Evolutionary conservation across 2,113 vertebrate genomes (phyloP), one percentile per base, ranked within the genome.

Genomic region (Syngnathus typhle): DNA sequence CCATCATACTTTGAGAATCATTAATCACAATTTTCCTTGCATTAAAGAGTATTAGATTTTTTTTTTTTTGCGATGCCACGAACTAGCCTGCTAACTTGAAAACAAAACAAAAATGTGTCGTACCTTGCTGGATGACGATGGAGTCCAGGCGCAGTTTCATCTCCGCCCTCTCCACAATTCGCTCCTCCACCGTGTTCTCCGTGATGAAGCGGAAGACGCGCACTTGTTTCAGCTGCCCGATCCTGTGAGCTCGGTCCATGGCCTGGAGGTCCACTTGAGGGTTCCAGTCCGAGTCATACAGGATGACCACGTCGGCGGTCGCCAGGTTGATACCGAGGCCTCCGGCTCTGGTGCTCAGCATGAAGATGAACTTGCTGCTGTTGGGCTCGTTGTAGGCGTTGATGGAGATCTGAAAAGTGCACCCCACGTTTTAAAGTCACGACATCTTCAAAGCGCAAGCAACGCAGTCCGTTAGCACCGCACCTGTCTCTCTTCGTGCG

Each of bases 211-310:
- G 92, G 75, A 97, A 99, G 41, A 99, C 97, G 2, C 95, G 85
- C 0, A 99, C 97, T 1, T 95, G 94, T 88, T 99, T 99, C 74
- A 94, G 94, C 67, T 99, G 97, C 39, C 97, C 97, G 77, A 99
- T 99, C 75, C 97, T 94, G 85, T 99, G 97, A 0, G 97, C 97
- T 72, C 97, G 94, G 77, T 99, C 97, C 97, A 99, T 99, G 65
- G 97, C 97, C 83, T 99, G 97, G 69, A 99, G 94, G 83, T 99
- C 97, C 12, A 99, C 97, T 90, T 99, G 97, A 37, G 97, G 97
- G 83, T 99, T 99, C 96, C 97, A 98, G 88, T 98, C 96, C 6
- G 97, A 99, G 88, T 99, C 97, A 49, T 97, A 99, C 12, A 99
- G 90, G 86, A 99, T 98, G 63, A 99, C 97, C 1, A 98, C 96